Conservation (phyloP, 1,140 invertebrate species). For the Thaumetopoea pityocampa region DNA sequence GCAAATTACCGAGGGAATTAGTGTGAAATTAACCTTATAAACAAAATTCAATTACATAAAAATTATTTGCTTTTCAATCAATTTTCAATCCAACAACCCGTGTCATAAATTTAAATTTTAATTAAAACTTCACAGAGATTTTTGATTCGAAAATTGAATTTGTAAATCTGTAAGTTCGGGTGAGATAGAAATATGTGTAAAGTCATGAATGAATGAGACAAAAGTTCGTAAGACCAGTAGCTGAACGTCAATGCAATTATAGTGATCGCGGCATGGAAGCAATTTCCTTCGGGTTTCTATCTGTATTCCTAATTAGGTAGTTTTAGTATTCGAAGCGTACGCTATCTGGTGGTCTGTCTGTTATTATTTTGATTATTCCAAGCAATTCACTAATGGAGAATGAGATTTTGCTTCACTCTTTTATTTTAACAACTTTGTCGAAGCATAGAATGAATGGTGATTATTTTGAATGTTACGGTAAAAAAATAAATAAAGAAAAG, state of each 20-base stretch:
- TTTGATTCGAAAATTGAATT: slow-evolving; percentile 9
- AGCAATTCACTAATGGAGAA: slow-evolving; percentile 36
- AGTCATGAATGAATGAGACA: slow-evolving; percentile 37
- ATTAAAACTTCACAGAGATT: slow-evolving; percentile 9
- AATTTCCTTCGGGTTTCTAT: slow-evolving; percentile 33
- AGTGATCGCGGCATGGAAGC: slow-evolving; percentile 41
- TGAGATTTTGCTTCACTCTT: slow-evolving; percentile 22
- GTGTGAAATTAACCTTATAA: slow-evolving; percentile 7
- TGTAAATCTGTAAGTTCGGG: slow-evolving; percentile 21
- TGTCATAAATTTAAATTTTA: slow-evolving; percentile 4
- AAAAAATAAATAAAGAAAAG: too few species aligned
- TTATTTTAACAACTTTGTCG: slow-evolving; percentile 3
- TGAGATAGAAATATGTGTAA: slow-evolving; percentile 25
- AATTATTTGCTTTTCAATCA: neutral
- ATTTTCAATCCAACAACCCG: neutral
- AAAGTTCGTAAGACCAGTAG: slow-evolving; percentile 53
- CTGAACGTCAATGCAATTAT: slow-evolving; percentile 45
- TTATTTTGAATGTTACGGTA: too few species aligned
- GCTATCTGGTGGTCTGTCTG: slow-evolving; percentile 40
- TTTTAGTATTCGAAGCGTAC: slow-evolving; percentile 56
- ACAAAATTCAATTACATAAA: slow-evolving; percentile 3
- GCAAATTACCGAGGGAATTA: too few species aligned
- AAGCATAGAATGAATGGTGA: neutral
- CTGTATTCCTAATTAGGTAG: slow-evolving; percentile 49
- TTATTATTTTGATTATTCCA: slow-evolving; percentile 51